phyloP scores from a whole-genome alignment of 1,140 invertebrate species.

The Drosophila ficusphila region DNA sequence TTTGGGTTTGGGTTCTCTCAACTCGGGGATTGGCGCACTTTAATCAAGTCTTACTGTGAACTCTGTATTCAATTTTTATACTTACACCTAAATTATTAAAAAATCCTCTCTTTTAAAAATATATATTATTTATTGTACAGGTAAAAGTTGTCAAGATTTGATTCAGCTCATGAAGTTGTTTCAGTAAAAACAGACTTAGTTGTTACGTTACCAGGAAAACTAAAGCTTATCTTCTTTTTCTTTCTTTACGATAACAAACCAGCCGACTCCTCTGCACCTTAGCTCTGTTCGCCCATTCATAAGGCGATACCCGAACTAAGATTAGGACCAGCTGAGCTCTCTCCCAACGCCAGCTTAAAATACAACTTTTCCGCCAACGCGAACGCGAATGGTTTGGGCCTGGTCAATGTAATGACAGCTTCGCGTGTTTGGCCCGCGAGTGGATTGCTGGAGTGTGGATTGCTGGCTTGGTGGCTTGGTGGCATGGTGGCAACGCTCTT shows the following conservation, averaged over 20 bases:
- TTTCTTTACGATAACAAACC: neutral
- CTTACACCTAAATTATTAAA: no score
- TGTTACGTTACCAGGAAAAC: neutral
- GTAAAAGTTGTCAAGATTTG: neutral
- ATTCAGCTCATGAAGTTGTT: no score
- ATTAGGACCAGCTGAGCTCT: constrained; percentile 21
- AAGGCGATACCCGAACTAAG: neutral
- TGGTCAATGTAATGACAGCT: constrained; percentile 72
- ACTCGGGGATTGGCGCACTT: neutral
- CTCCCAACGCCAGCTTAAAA: constrained; percentile 41
- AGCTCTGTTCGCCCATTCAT: constrained; percentile 39
- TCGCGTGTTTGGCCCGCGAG: constrained; percentile 58
- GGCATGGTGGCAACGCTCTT: constrained; percentile 19
- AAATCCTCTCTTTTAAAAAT: no score
- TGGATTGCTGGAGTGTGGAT: constrained; percentile 39
- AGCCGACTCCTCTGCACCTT: neutral
- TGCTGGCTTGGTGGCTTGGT: constrained; percentile 9
- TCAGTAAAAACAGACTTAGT: neutral
- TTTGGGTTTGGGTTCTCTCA: neutral
- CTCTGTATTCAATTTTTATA: no score
- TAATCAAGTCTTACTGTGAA: no score
- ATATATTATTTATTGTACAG: no score
- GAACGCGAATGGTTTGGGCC: constrained; percentile 30
- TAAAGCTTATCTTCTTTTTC: neutral
- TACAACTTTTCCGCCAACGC: constrained; percentile 47